phyloP scores from a whole-genome alignment of 2,113 vertebrate species.

The Aplodontia rufa region DNA sequence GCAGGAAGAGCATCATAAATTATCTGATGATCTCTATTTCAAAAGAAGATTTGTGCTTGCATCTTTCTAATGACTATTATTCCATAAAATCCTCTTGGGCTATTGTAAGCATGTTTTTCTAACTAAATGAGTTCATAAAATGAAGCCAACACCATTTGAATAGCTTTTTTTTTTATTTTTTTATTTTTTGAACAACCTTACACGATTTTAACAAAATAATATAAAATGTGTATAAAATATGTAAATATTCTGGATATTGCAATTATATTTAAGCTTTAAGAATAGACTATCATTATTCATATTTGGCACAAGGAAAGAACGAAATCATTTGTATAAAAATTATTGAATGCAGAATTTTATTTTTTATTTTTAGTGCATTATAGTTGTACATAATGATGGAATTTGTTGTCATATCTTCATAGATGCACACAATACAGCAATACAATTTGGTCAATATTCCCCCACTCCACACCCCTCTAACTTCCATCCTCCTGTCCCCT shows the following conservation, averaged over 20 bases:
- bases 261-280: slow-evolving; percentile 43
- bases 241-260: too few relatives aligned
- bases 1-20: not conserved
- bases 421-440: too few relatives aligned
- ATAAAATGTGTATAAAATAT: too few relatives aligned
- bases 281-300: not conserved
- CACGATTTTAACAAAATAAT: too few relatives aligned
- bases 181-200: too few relatives aligned
- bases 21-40: not conserved
- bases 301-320: slow-evolving; percentile 45
- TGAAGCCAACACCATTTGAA: not conserved
- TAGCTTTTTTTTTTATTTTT: too few relatives aligned
- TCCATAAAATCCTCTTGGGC: slow-evolving; percentile 49
- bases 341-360: not conserved
- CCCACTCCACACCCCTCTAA: too few relatives aligned
- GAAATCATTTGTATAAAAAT: slow-evolving; percentile 32
- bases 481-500: too few relatives aligned
- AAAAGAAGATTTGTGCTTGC: not conserved
- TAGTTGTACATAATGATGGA: too few relatives aligned
- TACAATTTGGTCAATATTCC: too few relatives aligned
- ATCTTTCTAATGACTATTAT: slow-evolving; percentile 21
- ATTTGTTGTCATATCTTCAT: too few relatives aligned
- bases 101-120: slow-evolving; percentile 36
- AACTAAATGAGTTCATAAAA: slow-evolving; percentile 34
- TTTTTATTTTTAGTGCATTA: too few relatives aligned